A percentile compares a stretch with the other conserved stretches of the same genome.
Evolutionary conservation across 1,140 invertebrate genomes (phyloP).

Genomic region (Trachelipus rathkii): DNA sequence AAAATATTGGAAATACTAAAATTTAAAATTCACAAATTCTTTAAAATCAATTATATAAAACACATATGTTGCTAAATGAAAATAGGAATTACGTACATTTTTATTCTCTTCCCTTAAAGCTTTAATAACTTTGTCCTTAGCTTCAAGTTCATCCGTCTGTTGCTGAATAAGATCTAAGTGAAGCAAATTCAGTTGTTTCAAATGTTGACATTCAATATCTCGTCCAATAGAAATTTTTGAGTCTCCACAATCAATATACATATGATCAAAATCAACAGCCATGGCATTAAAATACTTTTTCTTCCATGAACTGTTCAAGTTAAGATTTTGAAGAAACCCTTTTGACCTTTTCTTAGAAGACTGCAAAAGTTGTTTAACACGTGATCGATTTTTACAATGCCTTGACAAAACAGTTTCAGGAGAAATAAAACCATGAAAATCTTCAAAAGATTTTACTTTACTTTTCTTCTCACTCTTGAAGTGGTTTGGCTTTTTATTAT

Average conservation of each 20-base stretch:
- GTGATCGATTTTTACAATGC: not conserved
- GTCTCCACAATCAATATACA: constrained; percentile 29
- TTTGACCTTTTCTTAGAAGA: not conserved
- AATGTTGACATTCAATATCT: constrained; percentile 25
- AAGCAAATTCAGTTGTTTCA: constrained; percentile 24
- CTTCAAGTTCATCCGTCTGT: constrained; percentile 26
- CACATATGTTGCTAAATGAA: too few species aligned
- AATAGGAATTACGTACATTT: constrained; percentile 19
- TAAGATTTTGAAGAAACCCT: not conserved
- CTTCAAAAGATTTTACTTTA: not conserved
- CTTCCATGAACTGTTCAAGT: not conserved
- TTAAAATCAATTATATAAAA: not conserved
- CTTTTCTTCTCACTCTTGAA: not conserved
- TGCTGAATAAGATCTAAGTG: constrained; percentile 32
- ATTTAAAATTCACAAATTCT: too few species aligned
- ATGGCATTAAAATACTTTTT: constrained; percentile 11
- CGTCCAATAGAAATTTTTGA: constrained; percentile 23
- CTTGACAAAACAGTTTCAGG: not conserved
- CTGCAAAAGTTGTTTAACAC: not conserved
- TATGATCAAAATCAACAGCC: constrained; percentile 32
- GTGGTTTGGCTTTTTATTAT: not conserved
- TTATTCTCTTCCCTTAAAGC: constrained; percentile 28
- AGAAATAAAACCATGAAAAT: not conserved
- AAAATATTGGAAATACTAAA: too few species aligned
- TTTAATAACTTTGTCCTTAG: constrained; percentile 30